Base-by-base conservation (phyloP, 2,113 vertebrate species). In the Vicugna pacos region DNA sequence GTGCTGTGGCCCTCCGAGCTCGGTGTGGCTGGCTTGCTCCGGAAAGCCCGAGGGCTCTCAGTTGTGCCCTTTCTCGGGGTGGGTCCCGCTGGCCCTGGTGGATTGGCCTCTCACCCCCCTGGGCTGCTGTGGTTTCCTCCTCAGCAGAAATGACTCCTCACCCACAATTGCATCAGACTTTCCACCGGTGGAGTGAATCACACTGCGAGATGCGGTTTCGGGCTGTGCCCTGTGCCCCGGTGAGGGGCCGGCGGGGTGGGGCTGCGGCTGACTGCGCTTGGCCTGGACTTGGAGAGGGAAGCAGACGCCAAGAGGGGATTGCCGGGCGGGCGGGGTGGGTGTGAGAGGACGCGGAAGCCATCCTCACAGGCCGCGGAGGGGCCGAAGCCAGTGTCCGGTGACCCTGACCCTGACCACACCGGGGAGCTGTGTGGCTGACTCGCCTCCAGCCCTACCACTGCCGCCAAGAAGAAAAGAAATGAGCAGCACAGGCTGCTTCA, bases 81-180 rank as follows among this genome's bases (percentile, higher is more conserved):
- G 86, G 76, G 93, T n/a, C 69, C 38, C 6, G 0, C 6, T 10
- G 48, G 73, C 85, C 76, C 62, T 3, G 7, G 6, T 1, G 17
- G 67, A 26, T 16, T 14, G n/a, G 35, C 83, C 32, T 86, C 64
- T 38, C 70, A 28, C 20, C n/a, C 46, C 13, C 13, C 28, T 3
- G 42, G 48, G 87, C 73, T 76, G 72, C 93, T 96, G 92, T 0
- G 62, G 95, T 96, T 95, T 94, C 85, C 89, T 95, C 96, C 91
- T 95, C 91, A 76, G 48, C 91, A 97, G 95, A 95, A 83, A 96
- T 91, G 98, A 96, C 96, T 97, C 75, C 50, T 97, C 64, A 87
- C 94, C 97, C 94, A 91, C 82, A 92, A 70, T 96, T 97, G 93
- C 97, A 95, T 96, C 95, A 97, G 95, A 86, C 93, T 70, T 91